Evolutionary conservation across 2,113 vertebrate genomes (phyloP).

Genomic region (Phalacrocorax pelagicus): DNA sequence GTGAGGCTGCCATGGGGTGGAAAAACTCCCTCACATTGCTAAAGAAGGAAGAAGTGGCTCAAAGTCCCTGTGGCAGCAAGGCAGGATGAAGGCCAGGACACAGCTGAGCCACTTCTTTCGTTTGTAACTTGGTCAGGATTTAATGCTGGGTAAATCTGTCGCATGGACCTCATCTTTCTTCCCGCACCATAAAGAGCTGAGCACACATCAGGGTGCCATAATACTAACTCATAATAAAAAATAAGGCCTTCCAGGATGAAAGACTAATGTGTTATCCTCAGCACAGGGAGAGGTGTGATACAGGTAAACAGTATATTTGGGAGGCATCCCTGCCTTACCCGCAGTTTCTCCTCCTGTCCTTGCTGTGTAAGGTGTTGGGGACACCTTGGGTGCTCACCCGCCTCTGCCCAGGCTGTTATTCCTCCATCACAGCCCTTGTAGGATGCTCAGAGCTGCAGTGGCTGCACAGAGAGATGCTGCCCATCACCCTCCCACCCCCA

Average conservation of each 20-base stretch:
- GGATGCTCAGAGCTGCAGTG: not conserved
- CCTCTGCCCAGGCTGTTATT: not conserved
- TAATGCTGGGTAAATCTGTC: not conserved
- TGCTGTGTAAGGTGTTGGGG: not conserved
- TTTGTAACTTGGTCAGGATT: not conserved
- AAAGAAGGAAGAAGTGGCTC: not conserved
- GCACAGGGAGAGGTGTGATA: not conserved
- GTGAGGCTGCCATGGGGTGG: not conserved
- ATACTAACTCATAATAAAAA: slow-evolving; percentile 21
- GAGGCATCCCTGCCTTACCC: not conserved
- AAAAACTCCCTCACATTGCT: not conserved
- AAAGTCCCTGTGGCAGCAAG: not conserved
- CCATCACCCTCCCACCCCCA: not conserved
- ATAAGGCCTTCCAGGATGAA: slow-evolving; percentile 12
- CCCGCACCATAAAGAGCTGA: not conserved
- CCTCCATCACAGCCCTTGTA: not conserved
- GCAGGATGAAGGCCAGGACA: not conserved
- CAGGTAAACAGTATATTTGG: not conserved
- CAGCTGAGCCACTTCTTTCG: not conserved
- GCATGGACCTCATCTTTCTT: slow-evolving; percentile 9
- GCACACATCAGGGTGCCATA: slow-evolving; percentile 29
- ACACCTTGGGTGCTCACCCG: not conserved
- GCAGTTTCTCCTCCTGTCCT: not conserved
- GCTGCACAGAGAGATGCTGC: not conserved
- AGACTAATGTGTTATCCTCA: not conserved